Evolutionary conservation across 2,888 invertebrate species (phyloP).

Genomic region (Conistra vaccinii): DNA sequence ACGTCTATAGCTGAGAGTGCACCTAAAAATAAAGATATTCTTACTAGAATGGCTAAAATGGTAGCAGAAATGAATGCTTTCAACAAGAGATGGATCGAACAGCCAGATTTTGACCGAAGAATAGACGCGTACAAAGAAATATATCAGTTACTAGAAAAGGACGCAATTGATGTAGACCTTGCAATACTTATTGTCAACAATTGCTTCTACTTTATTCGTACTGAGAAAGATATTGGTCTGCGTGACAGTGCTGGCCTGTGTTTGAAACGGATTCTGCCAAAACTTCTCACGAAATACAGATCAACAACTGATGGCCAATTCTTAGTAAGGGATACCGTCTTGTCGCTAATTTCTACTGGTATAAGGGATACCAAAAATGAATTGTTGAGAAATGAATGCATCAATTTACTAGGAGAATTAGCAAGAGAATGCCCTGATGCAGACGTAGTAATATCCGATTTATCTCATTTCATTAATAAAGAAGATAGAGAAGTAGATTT

Average conservation of each 20-base stretch:
- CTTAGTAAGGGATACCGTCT: slow-evolving; percentile 93
- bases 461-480: slow-evolving; percentile 92
- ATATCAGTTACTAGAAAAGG: slow-evolving; percentile 87
- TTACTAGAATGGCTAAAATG: slow-evolving; percentile 89
- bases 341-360: slow-evolving; percentile 93
- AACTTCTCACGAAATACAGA: slow-evolving; percentile 90
- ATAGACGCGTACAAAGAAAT: slow-evolving; percentile 94
- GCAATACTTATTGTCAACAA: slow-evolving; percentile 95
- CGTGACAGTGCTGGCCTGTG: slow-evolving; percentile 94
- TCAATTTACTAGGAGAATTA: slow-evolving; percentile 94
- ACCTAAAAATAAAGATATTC: slow-evolving; percentile 78
- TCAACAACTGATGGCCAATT: slow-evolving; percentile 91
- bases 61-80: slow-evolving; percentile 95
- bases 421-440: slow-evolving; percentile 93
- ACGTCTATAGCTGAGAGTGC: slow-evolving; percentile 90
- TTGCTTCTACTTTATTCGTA: slow-evolving; percentile 94
- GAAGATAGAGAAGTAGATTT: slow-evolving; percentile 97
- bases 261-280: slow-evolving; percentile 93
- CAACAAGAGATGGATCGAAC: slow-evolving; percentile 97
- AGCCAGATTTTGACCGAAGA: slow-evolving; percentile 96
- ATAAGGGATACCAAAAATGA: slow-evolving; percentile 93
- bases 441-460: slow-evolving; percentile 93
- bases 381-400: slow-evolving; percentile 94
- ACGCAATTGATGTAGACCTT: slow-evolving; percentile 91
- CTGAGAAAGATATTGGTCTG: slow-evolving; percentile 96